Conservation (phyloP, 2,113 vertebrate species). For the Formicarius rufipectus region DNA sequence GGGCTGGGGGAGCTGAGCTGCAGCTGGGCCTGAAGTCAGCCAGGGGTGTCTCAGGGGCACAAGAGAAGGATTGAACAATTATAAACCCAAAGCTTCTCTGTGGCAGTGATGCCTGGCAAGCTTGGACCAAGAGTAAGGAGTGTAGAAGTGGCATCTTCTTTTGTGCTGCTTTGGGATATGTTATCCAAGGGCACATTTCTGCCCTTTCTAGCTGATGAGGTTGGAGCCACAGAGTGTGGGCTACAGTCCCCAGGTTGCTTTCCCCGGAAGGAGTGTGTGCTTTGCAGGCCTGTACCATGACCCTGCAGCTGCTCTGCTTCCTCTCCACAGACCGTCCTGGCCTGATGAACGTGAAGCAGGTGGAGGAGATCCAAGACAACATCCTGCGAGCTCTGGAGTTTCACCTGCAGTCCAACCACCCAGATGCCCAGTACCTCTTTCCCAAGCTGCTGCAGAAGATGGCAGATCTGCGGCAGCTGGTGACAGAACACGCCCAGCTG, state of each 20-base stretch:
- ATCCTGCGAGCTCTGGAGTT: conserved; percentile 93
- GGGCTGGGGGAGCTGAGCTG: not conserved
- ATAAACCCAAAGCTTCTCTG: not conserved
- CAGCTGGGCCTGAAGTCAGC: not conserved
- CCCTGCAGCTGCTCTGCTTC: not conserved
- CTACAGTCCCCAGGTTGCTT: not conserved
- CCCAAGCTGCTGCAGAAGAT: conserved; percentile 99
- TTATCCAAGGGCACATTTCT: not conserved
- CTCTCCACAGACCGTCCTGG: conserved; percentile 89
- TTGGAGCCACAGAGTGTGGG: not conserved
- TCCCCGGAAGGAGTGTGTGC: not conserved
- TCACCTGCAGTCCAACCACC: conserved; percentile 93
- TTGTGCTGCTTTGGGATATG: not conserved
- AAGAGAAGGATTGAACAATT: not conserved
- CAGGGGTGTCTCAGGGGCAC: not conserved
- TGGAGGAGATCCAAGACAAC: conserved; percentile 96
- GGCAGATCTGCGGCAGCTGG: conserved; percentile 96
- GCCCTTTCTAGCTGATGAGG: not conserved
- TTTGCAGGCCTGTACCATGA: not conserved
- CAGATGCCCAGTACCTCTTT: conserved; percentile 93
- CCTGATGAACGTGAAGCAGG: conserved; percentile 93
- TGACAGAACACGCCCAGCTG: conserved; percentile 94
- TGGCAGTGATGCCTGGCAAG: fast-evolving
- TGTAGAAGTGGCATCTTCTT: not conserved
- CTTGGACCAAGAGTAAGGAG: not conserved